These are phyloP conservation scores for Drosophila watanabei DNA, from an alignment of 1,140 invertebrate genomes.

Conservation along the genomic window DNA sequence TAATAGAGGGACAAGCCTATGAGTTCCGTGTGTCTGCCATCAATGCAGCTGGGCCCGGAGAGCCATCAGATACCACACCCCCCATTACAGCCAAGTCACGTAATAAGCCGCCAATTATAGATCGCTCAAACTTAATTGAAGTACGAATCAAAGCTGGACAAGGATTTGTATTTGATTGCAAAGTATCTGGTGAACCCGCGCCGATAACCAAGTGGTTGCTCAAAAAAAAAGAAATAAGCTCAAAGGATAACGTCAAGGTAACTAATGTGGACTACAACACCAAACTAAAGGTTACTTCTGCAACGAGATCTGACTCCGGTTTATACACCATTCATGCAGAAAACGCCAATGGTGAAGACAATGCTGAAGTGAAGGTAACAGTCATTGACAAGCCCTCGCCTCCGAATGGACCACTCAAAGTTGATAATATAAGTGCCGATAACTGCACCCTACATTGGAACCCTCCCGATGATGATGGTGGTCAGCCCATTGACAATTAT, in stretches of 20 bases:
- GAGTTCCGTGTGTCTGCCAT: conserved; percentile 96
- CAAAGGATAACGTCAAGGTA: conserved; percentile 91
- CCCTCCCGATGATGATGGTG: conserved; percentile 96
- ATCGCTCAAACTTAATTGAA: conserved; percentile 93
- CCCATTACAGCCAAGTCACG: conserved; percentile 97
- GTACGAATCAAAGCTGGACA: conserved; percentile 97
- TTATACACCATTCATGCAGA: conserved; percentile 96
- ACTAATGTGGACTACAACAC: conserved; percentile 94
- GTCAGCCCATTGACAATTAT: conserved; percentile 95
- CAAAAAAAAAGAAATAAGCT: conserved; percentile 89
- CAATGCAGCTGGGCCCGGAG: conserved; percentile 97
- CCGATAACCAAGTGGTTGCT: conserved; percentile 95
- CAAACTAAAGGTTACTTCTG: conserved; percentile 93
- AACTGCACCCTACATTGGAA: conserved; percentile 92
- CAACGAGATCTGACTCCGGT: conserved; percentile 95
- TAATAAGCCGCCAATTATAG: conserved; percentile 96
- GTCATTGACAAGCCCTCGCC: conserved; percentile 96
- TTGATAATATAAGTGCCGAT: conserved; percentile 92
- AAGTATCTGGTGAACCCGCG: conserved; percentile 96
- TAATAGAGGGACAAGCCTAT: conserved; percentile 96
- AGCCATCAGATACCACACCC: conserved; percentile 96
- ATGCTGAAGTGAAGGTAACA: conserved; percentile 95
- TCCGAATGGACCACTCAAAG: conserved; percentile 96
- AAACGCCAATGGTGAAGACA: conserved; percentile 97
- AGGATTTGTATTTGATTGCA: conserved; percentile 87